Conservation (phyloP, 2,113 vertebrate genomes). For the Calonectris borealis region DNA sequence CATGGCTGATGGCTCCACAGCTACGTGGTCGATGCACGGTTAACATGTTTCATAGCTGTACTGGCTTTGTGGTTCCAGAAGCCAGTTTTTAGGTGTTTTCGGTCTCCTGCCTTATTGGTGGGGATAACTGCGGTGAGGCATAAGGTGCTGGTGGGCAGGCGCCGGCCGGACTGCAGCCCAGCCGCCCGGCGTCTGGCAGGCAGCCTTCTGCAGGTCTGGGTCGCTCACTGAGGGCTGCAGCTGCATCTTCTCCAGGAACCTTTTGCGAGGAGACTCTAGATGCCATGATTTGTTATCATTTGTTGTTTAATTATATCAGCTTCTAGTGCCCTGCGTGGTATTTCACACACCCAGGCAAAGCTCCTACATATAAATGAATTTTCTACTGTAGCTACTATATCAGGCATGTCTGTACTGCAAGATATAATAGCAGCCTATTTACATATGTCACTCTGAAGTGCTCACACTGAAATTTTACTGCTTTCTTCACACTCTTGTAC, state of each 20-base stretch:
- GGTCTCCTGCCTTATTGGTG: not conserved
- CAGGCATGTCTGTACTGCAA: not conserved
- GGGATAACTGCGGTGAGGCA: accelerated
- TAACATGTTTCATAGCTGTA: accelerated
- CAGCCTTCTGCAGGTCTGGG: not conserved
- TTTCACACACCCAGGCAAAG: not conserved
- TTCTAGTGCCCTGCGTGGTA: not conserved
- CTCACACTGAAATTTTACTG: slow-evolving; percentile 41
- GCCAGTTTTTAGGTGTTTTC: not conserved
- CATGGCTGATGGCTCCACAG: accelerated
- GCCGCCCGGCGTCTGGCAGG: accelerated
- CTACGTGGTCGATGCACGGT: accelerated
- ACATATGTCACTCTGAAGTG: slow-evolving; percentile 17
- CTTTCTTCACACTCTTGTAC: slow-evolving; percentile 61
- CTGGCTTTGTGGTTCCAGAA: not conserved
- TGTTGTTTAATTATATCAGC: not conserved
- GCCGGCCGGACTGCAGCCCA: accelerated
- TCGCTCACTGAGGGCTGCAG: not conserved
- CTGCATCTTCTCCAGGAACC: not conserved
- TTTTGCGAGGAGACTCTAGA: not conserved
- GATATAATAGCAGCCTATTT: slow-evolving; percentile 14
- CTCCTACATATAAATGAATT: slow-evolving; percentile 23
- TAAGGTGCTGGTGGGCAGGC: accelerated
- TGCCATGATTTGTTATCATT: not conserved
- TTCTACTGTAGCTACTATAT: not conserved